Conservation (phyloP, 2,797 vertebrate genomes). For the Enteromius mattozi region DNA sequence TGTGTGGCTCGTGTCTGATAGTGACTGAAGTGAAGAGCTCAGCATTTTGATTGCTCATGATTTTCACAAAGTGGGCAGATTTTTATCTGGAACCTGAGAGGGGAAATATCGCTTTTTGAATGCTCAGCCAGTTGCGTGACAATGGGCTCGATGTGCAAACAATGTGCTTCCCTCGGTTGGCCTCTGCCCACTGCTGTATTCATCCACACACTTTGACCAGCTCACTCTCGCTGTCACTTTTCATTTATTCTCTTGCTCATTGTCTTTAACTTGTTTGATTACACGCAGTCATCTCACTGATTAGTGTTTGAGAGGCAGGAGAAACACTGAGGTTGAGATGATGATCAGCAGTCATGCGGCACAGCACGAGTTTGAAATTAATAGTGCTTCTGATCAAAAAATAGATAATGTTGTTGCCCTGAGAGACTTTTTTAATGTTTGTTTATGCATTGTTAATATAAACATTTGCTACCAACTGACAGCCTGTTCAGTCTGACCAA, state of each 20-base stretch:
- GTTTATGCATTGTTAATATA: not conserved
- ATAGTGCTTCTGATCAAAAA: not conserved
- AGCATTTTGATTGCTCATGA: constrained; percentile 80
- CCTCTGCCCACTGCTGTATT: constrained; percentile 69
- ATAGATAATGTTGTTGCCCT: not conserved
- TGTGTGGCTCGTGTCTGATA: constrained; percentile 67
- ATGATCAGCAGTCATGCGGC: not conserved
- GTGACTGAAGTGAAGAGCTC: constrained; percentile 77
- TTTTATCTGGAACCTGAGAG: constrained; percentile 83
- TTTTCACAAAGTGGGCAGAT: constrained; percentile 85
- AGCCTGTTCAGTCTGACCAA: not conserved
- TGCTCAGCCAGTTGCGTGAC: constrained; percentile 82
- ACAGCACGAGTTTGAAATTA: not conserved
- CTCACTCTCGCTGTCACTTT: not conserved
- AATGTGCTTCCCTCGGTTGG: constrained; percentile 70
- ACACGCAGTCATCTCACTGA: not conserved
- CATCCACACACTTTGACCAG: constrained; percentile 31
- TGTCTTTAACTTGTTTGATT: constrained; percentile 9
- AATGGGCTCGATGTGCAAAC: constrained; percentile 77
- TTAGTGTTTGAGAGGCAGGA: not conserved
- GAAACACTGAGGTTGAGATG: not conserved
- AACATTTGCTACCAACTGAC: not conserved
- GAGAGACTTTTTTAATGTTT: not conserved
- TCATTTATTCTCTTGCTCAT: not conserved
- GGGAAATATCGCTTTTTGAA: constrained; percentile 81